Conservation (phyloP, 2,113 vertebrate species). For the Aleadryas rufinucha region DNA sequence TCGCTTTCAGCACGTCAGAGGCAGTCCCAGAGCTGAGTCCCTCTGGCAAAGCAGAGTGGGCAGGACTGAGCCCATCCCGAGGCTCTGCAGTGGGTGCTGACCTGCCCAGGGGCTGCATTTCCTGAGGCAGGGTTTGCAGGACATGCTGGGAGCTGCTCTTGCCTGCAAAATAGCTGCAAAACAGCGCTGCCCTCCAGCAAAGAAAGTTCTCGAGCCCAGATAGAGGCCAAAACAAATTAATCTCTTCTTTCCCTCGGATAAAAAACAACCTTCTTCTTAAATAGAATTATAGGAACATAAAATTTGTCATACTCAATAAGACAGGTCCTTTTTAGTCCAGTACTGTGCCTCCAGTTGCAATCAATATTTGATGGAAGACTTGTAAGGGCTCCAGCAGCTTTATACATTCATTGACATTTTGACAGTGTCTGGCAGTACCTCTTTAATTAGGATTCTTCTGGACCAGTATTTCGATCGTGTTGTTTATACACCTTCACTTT, state of each 20-base stretch:
- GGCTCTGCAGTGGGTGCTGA: neutral
- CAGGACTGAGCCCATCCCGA: neutral
- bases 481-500: conserved; percentile 45
- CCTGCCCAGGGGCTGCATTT: neutral
- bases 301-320: conserved; percentile 56
- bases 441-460: conserved; percentile 60
- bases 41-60: neutral
- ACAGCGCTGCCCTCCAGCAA: neutral
- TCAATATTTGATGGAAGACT: conserved; percentile 62
- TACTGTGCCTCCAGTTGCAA: neutral
- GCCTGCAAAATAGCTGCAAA: neutral
- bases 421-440: conserved; percentile 39
- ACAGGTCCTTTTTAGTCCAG: neutral
- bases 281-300: conserved; percentile 49
- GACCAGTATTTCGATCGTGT: neutral
- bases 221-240: conserved; percentile 23
- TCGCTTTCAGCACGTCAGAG: conserved; percentile 25
- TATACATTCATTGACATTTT: conserved; percentile 38
- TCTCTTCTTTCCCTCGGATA: neutral
- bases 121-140: neutral
- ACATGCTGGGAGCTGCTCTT: neutral
- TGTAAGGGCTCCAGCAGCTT: conserved; percentile 47
- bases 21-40: neutral
- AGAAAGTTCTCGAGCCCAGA: neutral
- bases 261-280: conserved; percentile 19